phyloP scores from a whole-genome alignment of 2,797 vertebrate genomes.

The Chromobotia macracanthus region DNA sequence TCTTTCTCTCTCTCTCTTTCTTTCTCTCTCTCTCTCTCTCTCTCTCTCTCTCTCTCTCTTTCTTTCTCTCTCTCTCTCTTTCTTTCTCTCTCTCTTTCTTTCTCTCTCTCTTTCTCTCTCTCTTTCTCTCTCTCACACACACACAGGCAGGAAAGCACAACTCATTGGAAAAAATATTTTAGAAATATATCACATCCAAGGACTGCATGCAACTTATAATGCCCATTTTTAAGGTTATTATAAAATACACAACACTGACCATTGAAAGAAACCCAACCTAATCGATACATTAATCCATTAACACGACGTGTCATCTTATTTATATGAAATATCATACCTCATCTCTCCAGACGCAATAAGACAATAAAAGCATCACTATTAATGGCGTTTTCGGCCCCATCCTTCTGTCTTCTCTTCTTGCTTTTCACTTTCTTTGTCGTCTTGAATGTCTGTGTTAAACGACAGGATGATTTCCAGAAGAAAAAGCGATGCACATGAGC shows the following conservation, averaged over 20 bases:
- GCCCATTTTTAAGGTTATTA: background rate
- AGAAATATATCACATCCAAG: background rate
- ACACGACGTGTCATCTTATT: conserved; percentile 53
- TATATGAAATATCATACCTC: conserved; percentile 73
- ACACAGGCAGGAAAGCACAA: background rate
- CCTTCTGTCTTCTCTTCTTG: conserved; percentile 64
- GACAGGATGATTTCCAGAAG: conserved; percentile 57
- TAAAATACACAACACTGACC: background rate
- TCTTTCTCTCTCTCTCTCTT: conserved; percentile 58
- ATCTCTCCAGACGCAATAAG: conserved; percentile 72
- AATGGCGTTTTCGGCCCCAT: conserved; percentile 78
- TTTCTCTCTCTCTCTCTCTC: background rate
- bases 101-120: conserved; percentile 48
- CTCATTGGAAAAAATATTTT: background rate
- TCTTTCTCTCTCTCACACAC: background rate
- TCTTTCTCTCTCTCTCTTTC: background rate
- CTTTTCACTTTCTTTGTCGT: conserved; percentile 50
- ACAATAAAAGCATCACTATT: conserved; percentile 76
- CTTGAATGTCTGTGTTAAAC: conserved; percentile 55
- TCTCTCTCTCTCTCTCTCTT: background rate
- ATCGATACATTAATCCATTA: background rate
- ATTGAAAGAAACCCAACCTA: background rate
- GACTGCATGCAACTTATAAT: background rate
- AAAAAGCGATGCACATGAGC: conserved; percentile 62
- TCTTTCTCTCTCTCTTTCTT: too few relatives aligned